Evolutionary conservation across 2,888 invertebrate species (phyloP).

Genomic region (Troilus luridus): DNA sequence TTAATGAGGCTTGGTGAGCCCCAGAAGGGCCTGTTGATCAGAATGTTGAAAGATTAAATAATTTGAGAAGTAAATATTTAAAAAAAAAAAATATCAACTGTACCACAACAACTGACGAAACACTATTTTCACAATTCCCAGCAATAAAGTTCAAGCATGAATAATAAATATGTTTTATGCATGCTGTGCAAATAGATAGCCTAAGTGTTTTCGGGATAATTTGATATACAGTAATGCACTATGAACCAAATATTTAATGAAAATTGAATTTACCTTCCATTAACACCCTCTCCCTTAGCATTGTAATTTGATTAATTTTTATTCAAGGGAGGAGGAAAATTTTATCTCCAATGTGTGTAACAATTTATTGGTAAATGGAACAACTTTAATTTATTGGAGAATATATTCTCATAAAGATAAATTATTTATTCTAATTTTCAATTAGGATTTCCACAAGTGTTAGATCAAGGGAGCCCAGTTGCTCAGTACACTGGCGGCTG

Average conservation of each 20-base stretch:
- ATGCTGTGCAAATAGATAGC: background rate
- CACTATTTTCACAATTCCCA: background rate
- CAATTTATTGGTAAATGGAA: background rate
- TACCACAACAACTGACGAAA: too few relatives aligned
- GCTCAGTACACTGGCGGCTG: too few relatives aligned
- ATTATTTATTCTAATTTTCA: too few relatives aligned
- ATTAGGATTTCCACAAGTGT: too few relatives aligned
- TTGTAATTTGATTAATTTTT: background rate
- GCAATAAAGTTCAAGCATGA: background rate
- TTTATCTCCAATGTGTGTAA: background rate
- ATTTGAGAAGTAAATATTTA: too few relatives aligned
- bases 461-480: too few relatives aligned
- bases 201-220: background rate
- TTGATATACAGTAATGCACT: background rate
- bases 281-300: background rate
- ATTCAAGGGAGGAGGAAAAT: background rate
- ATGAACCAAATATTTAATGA: background rate
- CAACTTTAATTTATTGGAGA: background rate
- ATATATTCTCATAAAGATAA: too few relatives aligned
- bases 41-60: too few relatives aligned
- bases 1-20: too few relatives aligned
- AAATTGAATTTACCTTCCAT: constrained; percentile 6
- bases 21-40: too few relatives aligned
- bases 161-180: background rate
- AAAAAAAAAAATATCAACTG: too few relatives aligned